Evolutionary conservation across 2,113 vertebrate genomes (phyloP), one percentile per base, ranked within the genome.

Genomic region (Nannobrachium achirus): DNA sequence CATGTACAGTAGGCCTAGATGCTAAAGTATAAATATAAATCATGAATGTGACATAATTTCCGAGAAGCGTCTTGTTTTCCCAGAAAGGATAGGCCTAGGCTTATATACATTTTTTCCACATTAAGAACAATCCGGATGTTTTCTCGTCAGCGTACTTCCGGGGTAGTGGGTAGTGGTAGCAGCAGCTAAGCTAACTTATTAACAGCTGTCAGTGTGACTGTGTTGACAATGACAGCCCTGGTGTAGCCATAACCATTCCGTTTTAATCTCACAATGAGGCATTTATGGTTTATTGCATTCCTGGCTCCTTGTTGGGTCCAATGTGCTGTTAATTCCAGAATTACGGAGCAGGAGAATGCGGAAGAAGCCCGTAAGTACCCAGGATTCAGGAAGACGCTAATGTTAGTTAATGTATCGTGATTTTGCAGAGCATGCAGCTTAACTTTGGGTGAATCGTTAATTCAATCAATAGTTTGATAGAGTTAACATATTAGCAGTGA

Each of bases 321-420:
- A 42, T 45, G 81, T 57, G 89, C 85, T 0, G 7, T 83, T 40
- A 89, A 71, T 4, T 56, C 86, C 2, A 79, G 59, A 51, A 33
- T 61, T 15, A 39, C 16, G 1, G n/a, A 41, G 42, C 75, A 81
- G 6, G 51, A 73, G 1, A 76, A 11, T 13, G 58, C 39, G 15
- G 78, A 89, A 71, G 69, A 81, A 51, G 63, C 3, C 25, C 25
- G 25, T 33, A 33, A 33, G 25, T 33, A 49, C 16, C 69, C 69
- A 0, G 89, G 90, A 18, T 79, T 91, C 2, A 90, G 91, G 92
- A 53, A 88, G 84, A 41, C 53, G 69, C 73, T 71, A 71, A 50
- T 39, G 13, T 46, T 73, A 73, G n/a, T 33, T 33, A 4, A 5
- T 3, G 25, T 33, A 33, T 33, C 25, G 25, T 33, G 25, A 33